Evolutionary conservation across 1,140 invertebrate species (phyloP).

Genomic region (Dreissena rostriformis): DNA sequence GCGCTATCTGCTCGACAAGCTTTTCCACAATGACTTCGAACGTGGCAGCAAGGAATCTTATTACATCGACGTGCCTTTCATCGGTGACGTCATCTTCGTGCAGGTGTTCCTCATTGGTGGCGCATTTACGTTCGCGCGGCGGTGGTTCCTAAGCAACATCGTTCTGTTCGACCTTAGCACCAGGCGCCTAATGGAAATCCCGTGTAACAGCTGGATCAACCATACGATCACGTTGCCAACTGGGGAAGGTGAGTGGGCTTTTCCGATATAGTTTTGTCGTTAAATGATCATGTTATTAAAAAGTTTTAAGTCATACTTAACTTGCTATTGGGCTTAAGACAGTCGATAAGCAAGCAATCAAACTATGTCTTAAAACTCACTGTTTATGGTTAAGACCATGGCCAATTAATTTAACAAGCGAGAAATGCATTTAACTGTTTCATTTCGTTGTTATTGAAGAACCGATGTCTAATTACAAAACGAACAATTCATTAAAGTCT

Average conservation of each 20-base stretch:
- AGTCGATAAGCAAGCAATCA: too few relatives aligned
- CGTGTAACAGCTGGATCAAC: constrained; percentile 42
- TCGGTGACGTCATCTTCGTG: constrained; percentile 47
- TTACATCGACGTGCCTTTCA: constrained; percentile 34
- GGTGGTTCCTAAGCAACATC: constrained; percentile 52
- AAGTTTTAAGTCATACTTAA: too few relatives aligned
- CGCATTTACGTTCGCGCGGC: constrained; percentile 14
- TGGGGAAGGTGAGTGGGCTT: constrained; percentile 37
- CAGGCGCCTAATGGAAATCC: constrained; percentile 29
- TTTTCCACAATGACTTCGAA: constrained; percentile 52
- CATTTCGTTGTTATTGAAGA: too few relatives aligned
- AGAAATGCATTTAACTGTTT: too few relatives aligned
- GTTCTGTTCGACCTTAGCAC: constrained; percentile 45
- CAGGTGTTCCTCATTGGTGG: constrained; percentile 51
- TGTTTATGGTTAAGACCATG: too few relatives aligned
- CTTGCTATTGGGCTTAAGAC: too few relatives aligned
- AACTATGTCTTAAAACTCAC: too few relatives aligned
- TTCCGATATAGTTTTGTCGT: too few relatives aligned
- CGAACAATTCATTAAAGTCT: too few relatives aligned
- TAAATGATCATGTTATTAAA: too few relatives aligned
- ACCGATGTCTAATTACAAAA: too few relatives aligned
- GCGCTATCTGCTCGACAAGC: constrained; percentile 38
- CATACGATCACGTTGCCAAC: constrained; percentile 35
- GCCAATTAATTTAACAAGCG: too few relatives aligned
- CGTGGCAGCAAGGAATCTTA: constrained; percentile 51